Evolutionary conservation across 2,113 vertebrate species (phyloP).

Genomic region (Nesoenas mayeri): DNA sequence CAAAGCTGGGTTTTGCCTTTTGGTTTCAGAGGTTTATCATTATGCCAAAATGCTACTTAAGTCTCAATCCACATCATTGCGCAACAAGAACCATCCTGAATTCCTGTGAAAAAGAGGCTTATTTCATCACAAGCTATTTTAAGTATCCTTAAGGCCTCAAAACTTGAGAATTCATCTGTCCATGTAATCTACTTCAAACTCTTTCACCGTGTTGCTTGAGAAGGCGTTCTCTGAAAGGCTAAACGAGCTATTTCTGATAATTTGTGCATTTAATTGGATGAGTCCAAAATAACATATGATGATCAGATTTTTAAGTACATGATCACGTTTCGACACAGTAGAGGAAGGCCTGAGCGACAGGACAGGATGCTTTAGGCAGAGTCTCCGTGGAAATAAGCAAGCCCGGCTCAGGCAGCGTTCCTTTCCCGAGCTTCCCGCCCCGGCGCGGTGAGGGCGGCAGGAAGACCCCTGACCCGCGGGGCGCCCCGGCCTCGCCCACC

Average conservation of each 20-base stretch:
- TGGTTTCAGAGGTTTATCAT: not conserved
- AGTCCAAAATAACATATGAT: not conserved
- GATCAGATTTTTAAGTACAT: not conserved
- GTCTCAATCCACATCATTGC: fast-evolving
- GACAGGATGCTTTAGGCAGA: too few species aligned
- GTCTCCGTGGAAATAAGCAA: fast-evolving
- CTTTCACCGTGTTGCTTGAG: fast-evolving
- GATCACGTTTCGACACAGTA: too few species aligned
- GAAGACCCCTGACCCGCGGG: not conserved
- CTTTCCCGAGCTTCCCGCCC: fast-evolving
- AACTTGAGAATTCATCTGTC: fast-evolving
- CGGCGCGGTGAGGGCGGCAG: too few species aligned
- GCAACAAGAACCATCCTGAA: not conserved
- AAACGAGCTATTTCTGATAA: fast-evolving
- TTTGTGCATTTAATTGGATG: fast-evolving
- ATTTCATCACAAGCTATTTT: not conserved
- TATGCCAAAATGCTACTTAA: not conserved
- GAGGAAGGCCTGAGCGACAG: too few species aligned
- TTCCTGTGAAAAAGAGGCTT: not conserved
- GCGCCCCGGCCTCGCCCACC: not conserved
- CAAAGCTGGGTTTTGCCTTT: not conserved
- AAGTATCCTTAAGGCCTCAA: not conserved
- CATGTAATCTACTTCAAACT: fast-evolving
- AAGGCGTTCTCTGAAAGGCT: not conserved
- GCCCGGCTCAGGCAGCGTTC: fast-evolving